Evolutionary conservation across 2,888 invertebrate genomes (phyloP).

Genomic region (Lasioglossum vierecki): DNA sequence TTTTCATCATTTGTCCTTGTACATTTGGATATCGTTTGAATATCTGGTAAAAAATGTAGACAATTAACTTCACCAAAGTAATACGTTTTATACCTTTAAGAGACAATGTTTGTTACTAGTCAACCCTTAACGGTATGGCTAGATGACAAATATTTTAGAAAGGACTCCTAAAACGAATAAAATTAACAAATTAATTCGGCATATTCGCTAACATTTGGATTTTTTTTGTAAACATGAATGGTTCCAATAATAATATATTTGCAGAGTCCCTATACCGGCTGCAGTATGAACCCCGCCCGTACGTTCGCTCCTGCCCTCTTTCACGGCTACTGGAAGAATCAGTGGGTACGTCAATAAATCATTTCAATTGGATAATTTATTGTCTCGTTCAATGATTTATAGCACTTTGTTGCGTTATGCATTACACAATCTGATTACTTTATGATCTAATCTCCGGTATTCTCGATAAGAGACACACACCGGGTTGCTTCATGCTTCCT

Average conservation of each 20-base stretch:
- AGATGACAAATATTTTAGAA: neutral
- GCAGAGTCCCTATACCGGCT: slow-evolving; percentile 89
- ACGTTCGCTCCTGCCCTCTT: slow-evolving; percentile 89
- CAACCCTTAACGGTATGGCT: too few species aligned
- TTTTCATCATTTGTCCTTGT: neutral
- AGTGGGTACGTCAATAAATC: slow-evolving; percentile 86
- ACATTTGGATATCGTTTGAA: neutral
- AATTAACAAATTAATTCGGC: neutral
- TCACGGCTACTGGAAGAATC: slow-evolving; percentile 87
- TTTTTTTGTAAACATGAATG: neutral
- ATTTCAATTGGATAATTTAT: slow-evolving; percentile 21
- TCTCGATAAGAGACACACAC: slow-evolving; percentile 29
- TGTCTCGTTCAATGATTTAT: slow-evolving; percentile 5
- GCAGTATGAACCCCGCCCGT: slow-evolving; percentile 90
- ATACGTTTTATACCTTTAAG: too few species aligned
- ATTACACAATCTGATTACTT: slow-evolving; percentile 19
- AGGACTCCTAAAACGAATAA: neutral
- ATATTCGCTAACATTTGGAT: neutral
- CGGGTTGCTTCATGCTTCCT: neutral
- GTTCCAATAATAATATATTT: neutral
- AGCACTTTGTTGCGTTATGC: neutral
- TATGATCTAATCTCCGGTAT: slow-evolving; percentile 20
- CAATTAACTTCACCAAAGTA: neutral
- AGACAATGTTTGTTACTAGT: too few species aligned
- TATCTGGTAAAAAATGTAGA: too few species aligned